These are phyloP conservation scores for Cantharis lateralis DNA, from an alignment of 2,888 invertebrate species.

Conservation along the genomic window DNA sequence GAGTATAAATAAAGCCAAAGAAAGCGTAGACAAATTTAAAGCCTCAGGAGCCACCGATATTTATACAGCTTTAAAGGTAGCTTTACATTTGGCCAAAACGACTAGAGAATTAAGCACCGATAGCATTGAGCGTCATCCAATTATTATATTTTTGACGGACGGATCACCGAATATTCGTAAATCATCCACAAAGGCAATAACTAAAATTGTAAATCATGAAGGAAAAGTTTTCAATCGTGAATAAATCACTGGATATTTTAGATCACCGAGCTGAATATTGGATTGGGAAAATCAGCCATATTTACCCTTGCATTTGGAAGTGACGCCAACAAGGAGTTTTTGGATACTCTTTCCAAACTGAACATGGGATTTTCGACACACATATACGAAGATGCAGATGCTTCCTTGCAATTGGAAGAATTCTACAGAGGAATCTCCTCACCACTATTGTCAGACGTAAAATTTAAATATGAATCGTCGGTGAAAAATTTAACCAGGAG, in stretches of 20 bases:
- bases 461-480: slow-evolving; percentile 37
- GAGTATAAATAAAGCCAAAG: slow-evolving; percentile 60
- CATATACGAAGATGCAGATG: slow-evolving; percentile 56
- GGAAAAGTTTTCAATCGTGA: not conserved
- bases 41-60: slow-evolving; percentile 65
- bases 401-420: slow-evolving; percentile 52
- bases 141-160: slow-evolving; percentile 13
- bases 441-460: slow-evolving; percentile 54
- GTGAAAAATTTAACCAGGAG: slow-evolving; percentile 54
- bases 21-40: slow-evolving; percentile 57
- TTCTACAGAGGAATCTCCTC: slow-evolving; percentile 56
- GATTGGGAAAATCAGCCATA: slow-evolving; percentile 39
- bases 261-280: slow-evolving; percentile 1
- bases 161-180: not conserved
- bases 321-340: slow-evolving; percentile 54
- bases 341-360: slow-evolving; percentile 53
- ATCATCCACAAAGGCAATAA: not conserved
- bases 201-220: not conserved
- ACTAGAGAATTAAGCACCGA: not conserved
- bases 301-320: slow-evolving; percentile 57
- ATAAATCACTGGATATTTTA: not conserved
- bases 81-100: slow-evolving; percentile 52
- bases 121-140: slow-evolving; percentile 60
- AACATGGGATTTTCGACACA: slow-evolving; percentile 55
- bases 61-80: slow-evolving; percentile 59